Evolutionary conservation across 2,113 vertebrate genomes (phyloP), one percentile per base, ranked within the genome.

Genomic region (Neofelis nebulosa): DNA sequence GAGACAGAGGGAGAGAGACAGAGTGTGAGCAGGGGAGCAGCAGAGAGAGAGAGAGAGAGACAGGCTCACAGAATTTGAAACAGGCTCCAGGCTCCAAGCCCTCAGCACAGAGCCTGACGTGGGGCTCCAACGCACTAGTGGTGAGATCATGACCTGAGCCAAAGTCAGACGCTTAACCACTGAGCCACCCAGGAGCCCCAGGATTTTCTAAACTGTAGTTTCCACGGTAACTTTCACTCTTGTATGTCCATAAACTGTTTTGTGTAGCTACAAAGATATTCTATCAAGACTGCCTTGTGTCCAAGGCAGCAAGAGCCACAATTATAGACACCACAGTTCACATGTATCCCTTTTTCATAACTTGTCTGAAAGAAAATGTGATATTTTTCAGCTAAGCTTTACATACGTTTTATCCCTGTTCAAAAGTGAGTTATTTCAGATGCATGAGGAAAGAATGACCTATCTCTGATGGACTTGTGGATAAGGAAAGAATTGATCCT

Each of bases 121-220:
- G 57, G 57, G 57, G 57, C 21, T 61, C 57, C 7, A 61, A 61
- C 8, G 3, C 57, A 61, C 57, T 4, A 25, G 57, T 21, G 18
- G 57, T 61, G 57, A 61, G 57, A 23, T 9, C 57, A 25, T 61
- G 21, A 61, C 57, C 57, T 61, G 57, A 61, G 57, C 57, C 57
- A 3, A 23, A 61, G 57, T 61, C 18, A 18, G 57, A 61, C 8
- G 21, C 57, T 61, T 61, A 61, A 61, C 57, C 23, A 61, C 57
- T 61, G 57, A 61, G 21, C 57, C 57, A 61, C 21, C 57, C 57
- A 61, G 21, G 21, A 23, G 57, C 7, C 27, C 50, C 57, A 91
- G 68, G 31, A 95, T 97, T 93, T 95, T 85, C 88, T 66, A 76
- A 74, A 36, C 52, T 93, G 4, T 55, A 36, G 55, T 95, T 36